Percentiles rank a stretch among this genome's conserved stretches.
Evolutionary conservation across 2,888 invertebrate species (phyloP).

Genomic region (Epiblema foenella): DNA sequence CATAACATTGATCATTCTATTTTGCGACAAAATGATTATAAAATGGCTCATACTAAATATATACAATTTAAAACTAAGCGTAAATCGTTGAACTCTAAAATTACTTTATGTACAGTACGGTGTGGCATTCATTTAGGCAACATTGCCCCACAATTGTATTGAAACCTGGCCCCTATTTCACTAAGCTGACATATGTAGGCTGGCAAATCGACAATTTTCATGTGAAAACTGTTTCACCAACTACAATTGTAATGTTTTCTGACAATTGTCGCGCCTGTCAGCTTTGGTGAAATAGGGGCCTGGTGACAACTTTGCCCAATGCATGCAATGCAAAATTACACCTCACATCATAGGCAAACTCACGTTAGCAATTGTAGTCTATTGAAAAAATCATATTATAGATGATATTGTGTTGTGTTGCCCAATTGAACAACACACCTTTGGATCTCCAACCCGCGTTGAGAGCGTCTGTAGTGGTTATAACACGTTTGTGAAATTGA

Average conservation of each 20-base stretch:
- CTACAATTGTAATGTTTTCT: too few species aligned
- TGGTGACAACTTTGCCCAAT: too few species aligned
- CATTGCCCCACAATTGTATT: neutral
- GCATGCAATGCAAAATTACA: neutral
- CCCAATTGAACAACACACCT: neutral
- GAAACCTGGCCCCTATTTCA: too few species aligned
- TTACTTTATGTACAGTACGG: slow-evolving; percentile 23
- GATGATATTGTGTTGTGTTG: neutral
- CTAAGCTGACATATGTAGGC: too few species aligned
- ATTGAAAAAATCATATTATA: neutral
- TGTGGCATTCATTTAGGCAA: slow-evolving; percentile 2
- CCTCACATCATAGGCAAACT: neutral
- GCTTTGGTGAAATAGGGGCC: too few species aligned
- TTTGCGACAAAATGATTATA: slow-evolving; percentile 10
- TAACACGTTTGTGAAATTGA: neutral
- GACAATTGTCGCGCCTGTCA: too few species aligned
- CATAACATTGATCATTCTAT: slow-evolving; percentile 21
- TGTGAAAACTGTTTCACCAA: too few species aligned
- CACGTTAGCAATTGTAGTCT: neutral
- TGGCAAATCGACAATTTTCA: too few species aligned
- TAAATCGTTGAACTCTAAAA: slow-evolving; percentile 18
- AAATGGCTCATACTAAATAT: slow-evolving; percentile 33
- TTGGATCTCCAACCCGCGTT: slow-evolving; percentile 9
- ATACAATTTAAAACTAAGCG: slow-evolving; percentile 14
- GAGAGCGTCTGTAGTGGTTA: slow-evolving; percentile 12